Conservation (phyloP, 1,140 invertebrate species). For the Drosophila navojoa region DNA sequence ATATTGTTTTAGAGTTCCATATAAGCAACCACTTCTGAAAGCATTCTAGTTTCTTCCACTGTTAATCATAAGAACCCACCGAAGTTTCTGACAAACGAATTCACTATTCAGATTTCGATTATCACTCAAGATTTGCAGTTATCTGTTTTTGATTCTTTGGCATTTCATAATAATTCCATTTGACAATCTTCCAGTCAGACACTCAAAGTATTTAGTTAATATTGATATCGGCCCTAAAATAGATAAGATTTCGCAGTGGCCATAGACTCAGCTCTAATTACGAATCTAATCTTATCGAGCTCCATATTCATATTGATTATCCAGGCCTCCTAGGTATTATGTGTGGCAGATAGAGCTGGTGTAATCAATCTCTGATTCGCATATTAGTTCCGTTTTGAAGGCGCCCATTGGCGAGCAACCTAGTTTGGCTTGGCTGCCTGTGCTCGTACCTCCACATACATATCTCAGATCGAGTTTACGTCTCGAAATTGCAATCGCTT, state of each 20-base stretch:
- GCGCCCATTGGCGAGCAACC: neutral
- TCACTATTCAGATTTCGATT: neutral
- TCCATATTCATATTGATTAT: slow-evolving; percentile 21
- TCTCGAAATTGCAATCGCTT: slow-evolving; percentile 36
- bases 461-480: slow-evolving; percentile 26
- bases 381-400: slow-evolving; percentile 25
- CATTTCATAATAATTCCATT: neutral
- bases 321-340: too few relatives aligned
- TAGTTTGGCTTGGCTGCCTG: neutral
- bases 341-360: neutral
- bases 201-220: neutral
- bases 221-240: neutral
- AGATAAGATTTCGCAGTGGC: neutral
- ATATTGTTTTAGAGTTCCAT: too few relatives aligned
- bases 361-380: neutral
- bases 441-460: neutral
- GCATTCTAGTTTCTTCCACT: too few relatives aligned
- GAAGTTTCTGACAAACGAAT: too few relatives aligned
- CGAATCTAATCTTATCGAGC: slow-evolving; percentile 31
- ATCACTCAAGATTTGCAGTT: neutral
- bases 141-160: neutral
- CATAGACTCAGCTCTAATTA: neutral
- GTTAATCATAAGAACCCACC: too few relatives aligned
- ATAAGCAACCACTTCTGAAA: too few relatives aligned
- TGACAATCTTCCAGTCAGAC: neutral